These are phyloP conservation scores for Lamprotornis superbus DNA, from an alignment of 2,113 vertebrate genomes.

Conservation along the genomic window DNA sequence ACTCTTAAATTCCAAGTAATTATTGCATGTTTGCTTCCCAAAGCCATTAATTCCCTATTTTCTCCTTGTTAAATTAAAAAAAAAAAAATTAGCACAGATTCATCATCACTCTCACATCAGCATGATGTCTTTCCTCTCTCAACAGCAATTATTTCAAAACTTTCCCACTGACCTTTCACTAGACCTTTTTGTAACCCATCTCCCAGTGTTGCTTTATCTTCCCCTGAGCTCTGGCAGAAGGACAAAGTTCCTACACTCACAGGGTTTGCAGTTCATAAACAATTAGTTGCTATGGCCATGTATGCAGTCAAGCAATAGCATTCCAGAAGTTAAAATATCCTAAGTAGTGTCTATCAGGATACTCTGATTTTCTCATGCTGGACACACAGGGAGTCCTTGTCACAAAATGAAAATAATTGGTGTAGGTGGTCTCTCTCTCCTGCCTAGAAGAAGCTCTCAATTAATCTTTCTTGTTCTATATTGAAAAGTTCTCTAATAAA, in stretches of 20 bases:
- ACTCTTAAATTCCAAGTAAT: neutral
- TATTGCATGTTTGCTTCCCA: neutral
- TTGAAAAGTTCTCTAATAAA: neutral
- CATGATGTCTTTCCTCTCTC: neutral
- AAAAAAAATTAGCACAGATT: neutral
- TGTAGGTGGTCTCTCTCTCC: neutral
- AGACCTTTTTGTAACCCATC: neutral
- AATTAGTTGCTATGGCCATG: neutral
- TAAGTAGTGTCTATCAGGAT: neutral
- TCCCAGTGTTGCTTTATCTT: neutral
- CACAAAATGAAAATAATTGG: neutral
- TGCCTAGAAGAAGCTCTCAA: neutral
- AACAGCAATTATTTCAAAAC: neutral
- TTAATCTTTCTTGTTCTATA: neutral
- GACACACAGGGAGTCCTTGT: neutral
- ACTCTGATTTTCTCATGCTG: neutral
- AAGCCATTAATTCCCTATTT: neutral
- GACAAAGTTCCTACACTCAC: neutral
- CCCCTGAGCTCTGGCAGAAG: neutral
- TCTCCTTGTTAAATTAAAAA: neutral
- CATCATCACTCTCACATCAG: neutral
- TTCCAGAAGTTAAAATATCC: neutral
- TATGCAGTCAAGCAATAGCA: neutral
- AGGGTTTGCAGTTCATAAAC: neutral
- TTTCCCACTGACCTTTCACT: neutral